These are phyloP conservation scores for Thalassaphorura encarpata DNA, from an alignment of 1,140 invertebrate species.

Conservation along the genomic window DNA sequence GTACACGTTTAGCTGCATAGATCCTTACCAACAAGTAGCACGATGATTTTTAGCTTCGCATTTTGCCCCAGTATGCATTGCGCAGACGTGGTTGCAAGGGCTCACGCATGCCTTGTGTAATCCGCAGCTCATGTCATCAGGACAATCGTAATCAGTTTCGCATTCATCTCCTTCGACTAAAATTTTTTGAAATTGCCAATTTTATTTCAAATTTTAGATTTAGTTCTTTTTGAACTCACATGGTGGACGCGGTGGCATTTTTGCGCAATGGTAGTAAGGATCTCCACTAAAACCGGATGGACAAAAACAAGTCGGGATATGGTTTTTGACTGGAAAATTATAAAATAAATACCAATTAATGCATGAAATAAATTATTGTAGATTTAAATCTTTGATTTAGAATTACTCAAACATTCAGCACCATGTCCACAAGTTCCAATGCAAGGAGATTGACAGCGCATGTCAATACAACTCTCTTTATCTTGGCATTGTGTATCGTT, in stretches of 20 bases:
- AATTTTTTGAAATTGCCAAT: background rate
- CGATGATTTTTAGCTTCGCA: slow-evolving; percentile 32
- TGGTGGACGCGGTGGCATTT: slow-evolving; percentile 28
- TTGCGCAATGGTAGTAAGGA: slow-evolving; percentile 30
- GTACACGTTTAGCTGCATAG: background rate
- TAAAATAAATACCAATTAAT: background rate
- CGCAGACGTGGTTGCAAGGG: slow-evolving; percentile 32
- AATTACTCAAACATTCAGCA: slow-evolving; percentile 30
- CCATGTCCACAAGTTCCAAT: slow-evolving; percentile 44
- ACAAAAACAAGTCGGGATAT: slow-evolving; percentile 30
- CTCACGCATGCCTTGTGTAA: slow-evolving; percentile 29
- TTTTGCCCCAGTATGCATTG: slow-evolving; percentile 32
- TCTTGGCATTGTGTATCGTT: slow-evolving; percentile 63
- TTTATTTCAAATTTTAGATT: background rate
- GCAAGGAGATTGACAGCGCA: slow-evolving; percentile 73
- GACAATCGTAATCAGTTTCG: slow-evolving; percentile 29
- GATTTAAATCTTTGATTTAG: background rate
- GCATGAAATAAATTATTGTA: background rate
- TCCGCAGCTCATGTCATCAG: slow-evolving; percentile 32
- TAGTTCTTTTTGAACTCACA: slow-evolving; percentile 13
- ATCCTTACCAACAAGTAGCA: slow-evolving; percentile 30
- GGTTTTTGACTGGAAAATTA: slow-evolving; percentile 26
- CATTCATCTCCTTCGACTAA: slow-evolving; percentile 33
- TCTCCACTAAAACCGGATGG: slow-evolving; percentile 28
- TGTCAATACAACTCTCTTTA: slow-evolving; percentile 61